Percentiles rank a stretch among this genome's conserved stretches.
These are phyloP conservation scores for Ophion slaviceki DNA, from an alignment of 2,888 invertebrate genomes.

Conservation along the genomic window DNA sequence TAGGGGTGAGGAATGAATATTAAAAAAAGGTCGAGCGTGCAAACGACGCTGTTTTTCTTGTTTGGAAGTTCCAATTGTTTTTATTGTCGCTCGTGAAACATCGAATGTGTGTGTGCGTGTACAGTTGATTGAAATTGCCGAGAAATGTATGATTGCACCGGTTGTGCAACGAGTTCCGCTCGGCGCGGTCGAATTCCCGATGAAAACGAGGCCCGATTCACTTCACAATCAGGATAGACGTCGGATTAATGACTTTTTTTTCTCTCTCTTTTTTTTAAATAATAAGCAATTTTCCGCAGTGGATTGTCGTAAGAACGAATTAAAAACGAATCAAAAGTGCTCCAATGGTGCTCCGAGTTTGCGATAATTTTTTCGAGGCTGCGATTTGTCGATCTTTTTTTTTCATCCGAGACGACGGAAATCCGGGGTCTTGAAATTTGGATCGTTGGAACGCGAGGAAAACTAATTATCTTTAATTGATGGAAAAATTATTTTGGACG, in stretches of 20 bases:
- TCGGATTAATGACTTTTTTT: slow-evolving; percentile 2
- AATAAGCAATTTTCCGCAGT: neutral
- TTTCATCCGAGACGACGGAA: neutral
- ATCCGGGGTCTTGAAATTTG: too few species aligned
- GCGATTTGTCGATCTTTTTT: neutral
- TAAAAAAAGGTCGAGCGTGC: neutral
- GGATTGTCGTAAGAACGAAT: neutral
- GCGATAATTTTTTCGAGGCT: neutral
- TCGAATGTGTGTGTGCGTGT: neutral
- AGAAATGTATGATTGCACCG: slow-evolving; percentile 9
- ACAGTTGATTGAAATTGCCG: neutral
- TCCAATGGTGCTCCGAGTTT: neutral
- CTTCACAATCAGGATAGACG: neutral
- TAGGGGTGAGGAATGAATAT: neutral
- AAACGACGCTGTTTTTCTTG: neutral
- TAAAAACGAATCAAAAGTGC: neutral
- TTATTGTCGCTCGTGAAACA: neutral
- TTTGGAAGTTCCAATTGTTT: neutral
- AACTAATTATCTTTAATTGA: too few species aligned
- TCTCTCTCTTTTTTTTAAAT: neutral
- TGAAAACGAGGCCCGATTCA: slow-evolving; percentile 26
- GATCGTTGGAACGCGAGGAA: too few species aligned
- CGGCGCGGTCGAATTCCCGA: slow-evolving; percentile 18
- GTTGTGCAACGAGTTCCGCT: slow-evolving; percentile 57
- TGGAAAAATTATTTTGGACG: too few species aligned